Conservation (phyloP, 2,797 vertebrate genomes). For the Meriones psammophilus region DNA sequence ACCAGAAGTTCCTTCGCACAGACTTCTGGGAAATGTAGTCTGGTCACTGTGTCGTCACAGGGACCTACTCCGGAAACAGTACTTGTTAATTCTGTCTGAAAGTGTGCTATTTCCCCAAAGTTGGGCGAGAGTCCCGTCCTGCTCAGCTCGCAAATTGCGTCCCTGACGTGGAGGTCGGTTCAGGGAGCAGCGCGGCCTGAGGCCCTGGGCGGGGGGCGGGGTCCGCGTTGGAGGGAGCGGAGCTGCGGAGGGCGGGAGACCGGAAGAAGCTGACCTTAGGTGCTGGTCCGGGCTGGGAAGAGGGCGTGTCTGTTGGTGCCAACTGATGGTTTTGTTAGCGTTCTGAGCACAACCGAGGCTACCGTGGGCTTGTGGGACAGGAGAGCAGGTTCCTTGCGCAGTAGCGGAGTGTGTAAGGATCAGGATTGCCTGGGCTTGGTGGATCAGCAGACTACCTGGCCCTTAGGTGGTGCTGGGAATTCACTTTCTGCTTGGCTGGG, state of each 20-base stretch:
- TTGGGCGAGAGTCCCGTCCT: neutral
- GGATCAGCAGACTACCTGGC: neutral
- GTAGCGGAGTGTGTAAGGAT: neutral
- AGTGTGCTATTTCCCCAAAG: neutral
- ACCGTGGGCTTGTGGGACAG: neutral
- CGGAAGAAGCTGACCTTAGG: neutral
- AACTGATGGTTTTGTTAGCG: neutral
- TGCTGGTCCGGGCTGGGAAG: neutral
- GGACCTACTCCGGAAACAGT: neutral
- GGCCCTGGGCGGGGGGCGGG: neutral
- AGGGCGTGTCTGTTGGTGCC: neutral
- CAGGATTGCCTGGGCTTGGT: neutral
- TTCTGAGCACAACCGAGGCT: neutral
- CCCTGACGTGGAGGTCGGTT: neutral
- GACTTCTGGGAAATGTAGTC: constrained; percentile 22
- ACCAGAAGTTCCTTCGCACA: neutral
- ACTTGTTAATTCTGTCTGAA: neutral
- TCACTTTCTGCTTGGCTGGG: neutral
- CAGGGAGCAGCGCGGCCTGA: neutral
- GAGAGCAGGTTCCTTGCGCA: neutral
- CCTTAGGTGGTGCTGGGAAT: neutral
- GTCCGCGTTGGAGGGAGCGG: neutral
- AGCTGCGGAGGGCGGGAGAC: neutral
- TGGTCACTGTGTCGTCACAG: neutral
- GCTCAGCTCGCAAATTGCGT: neutral